These are phyloP conservation scores for Macrobrachium rosenbergii DNA, from an alignment of 1,140 invertebrate genomes.

Conservation along the genomic window DNA sequence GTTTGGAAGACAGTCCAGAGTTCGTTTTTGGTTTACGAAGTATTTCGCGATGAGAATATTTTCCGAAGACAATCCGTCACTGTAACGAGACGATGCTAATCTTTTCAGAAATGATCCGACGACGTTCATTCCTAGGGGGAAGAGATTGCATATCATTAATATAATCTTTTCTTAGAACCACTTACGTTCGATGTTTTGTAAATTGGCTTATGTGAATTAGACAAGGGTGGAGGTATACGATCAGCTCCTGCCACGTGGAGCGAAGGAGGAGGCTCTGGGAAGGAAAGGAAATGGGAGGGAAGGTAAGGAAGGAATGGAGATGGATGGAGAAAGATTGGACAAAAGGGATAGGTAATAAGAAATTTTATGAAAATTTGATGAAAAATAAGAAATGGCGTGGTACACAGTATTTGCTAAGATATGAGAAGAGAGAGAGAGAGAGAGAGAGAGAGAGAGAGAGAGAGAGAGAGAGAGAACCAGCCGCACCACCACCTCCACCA, in stretches of 20 bases:
- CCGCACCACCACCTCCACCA: not conserved
- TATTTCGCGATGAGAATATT: too few species aligned
- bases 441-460: constrained; percentile 14
- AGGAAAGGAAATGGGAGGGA: not conserved
- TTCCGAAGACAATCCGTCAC: too few species aligned
- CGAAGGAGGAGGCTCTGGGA: not conserved
- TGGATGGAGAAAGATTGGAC: not conserved
- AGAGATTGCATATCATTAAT: too few species aligned
- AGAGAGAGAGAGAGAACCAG: not conserved
- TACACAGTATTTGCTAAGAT: not conserved
- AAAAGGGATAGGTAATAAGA: not conserved
- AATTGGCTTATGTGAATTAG: not conserved
- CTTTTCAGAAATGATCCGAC: too few species aligned
- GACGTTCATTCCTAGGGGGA: too few species aligned
- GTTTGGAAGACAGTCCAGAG: too few species aligned
- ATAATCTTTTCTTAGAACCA: too few species aligned
- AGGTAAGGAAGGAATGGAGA: not conserved
- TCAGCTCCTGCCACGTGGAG: not conserved
- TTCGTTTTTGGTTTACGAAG: too few species aligned
- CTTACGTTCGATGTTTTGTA: too few species aligned
- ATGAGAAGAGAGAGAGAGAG: constrained; percentile 34
- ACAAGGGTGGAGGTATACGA: not conserved
- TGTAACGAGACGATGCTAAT: too few species aligned
- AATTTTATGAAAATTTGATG: not conserved
- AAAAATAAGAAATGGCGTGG: not conserved